Conservation (phyloP, 2,797 vertebrate genomes). For the Hoplostethus mediterraneus region DNA sequence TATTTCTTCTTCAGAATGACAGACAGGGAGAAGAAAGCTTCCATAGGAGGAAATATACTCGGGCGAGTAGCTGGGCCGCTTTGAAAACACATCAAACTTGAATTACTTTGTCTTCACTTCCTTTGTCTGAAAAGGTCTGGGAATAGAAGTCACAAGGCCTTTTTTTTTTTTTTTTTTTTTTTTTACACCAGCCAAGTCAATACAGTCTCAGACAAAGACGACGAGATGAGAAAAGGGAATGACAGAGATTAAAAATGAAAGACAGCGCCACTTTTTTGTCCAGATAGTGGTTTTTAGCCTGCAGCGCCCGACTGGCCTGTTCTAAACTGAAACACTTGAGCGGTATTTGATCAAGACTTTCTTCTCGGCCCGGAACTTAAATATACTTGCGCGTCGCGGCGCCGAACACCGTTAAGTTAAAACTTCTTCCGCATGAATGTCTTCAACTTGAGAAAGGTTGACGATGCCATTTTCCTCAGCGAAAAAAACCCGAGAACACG, state of each 20-base stretch:
- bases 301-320: constrained; percentile 42
- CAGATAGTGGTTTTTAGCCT: constrained; percentile 64
- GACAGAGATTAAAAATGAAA: constrained; percentile 75
- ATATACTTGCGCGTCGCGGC: constrained; percentile 38
- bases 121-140: constrained; percentile 30
- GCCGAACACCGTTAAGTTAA: constrained; percentile 38
- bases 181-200: constrained; percentile 40
- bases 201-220: constrained; percentile 54
- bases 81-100: constrained; percentile 25
- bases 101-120: constrained; percentile 41
- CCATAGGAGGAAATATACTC: neutral
- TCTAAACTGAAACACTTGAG: constrained; percentile 34
- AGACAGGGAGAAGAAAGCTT: constrained; percentile 14
- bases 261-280: constrained; percentile 66
- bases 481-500: constrained; percentile 17
- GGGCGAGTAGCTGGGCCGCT: neutral
- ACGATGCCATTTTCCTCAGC: constrained; percentile 14
- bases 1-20: constrained; percentile 24
- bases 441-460: constrained; percentile 37
- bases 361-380: constrained; percentile 38
- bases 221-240: constrained; percentile 66
- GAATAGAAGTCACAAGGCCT: neutral
- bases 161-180: constrained; percentile 23
- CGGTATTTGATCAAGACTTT: constrained; percentile 48
- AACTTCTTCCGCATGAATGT: constrained; percentile 45